A percentile compares a stretch with the other conserved stretches of the same genome.
Conservation (phyloP, 2,888 invertebrate genomes). For the Diplolepis rosae region DNA sequence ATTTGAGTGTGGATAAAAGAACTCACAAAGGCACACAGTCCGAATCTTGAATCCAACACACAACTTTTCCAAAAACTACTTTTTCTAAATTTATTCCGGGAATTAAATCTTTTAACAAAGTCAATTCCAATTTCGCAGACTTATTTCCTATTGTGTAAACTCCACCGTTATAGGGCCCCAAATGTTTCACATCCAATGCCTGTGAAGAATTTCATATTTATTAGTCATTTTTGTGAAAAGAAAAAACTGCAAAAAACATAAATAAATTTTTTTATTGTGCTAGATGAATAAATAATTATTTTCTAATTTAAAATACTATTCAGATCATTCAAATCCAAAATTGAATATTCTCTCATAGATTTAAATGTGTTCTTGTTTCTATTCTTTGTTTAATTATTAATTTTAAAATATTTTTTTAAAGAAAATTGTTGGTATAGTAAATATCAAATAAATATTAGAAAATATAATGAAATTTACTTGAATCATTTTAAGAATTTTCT, state of each 20-base stretch:
- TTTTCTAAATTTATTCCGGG: slow-evolving; percentile 81
- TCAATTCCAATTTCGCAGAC: slow-evolving; percentile 75
- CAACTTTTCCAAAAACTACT: slow-evolving; percentile 85
- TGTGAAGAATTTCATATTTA: slow-evolving; percentile 63
- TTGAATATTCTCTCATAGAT: too few relatives aligned
- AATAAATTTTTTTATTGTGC: too few relatives aligned
- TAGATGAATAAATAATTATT: not conserved
- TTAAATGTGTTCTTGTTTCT: not conserved
- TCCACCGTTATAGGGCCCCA: slow-evolving; percentile 81
- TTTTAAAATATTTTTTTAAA: slow-evolving; percentile 19
- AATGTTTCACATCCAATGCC: slow-evolving; percentile 80
- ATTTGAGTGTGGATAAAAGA: slow-evolving; percentile 9
- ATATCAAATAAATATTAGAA: slow-evolving; percentile 35
- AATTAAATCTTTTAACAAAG: slow-evolving; percentile 76
- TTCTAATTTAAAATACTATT: too few relatives aligned
- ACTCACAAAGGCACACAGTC: slow-evolving; percentile 86
- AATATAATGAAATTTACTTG: slow-evolving; percentile 73
- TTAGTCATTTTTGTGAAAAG: not conserved
- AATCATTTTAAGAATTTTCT: slow-evolving; percentile 81
- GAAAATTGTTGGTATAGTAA: slow-evolving; percentile 17
- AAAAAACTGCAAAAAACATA: not conserved
- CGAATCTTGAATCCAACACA: slow-evolving; percentile 85
- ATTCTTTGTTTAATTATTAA: not conserved
- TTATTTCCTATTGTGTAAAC: slow-evolving; percentile 75
- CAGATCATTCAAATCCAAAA: too few relatives aligned